Evolutionary conservation across 2,113 vertebrate genomes (phyloP).

Genomic region (Tiliqua scincoides): DNA sequence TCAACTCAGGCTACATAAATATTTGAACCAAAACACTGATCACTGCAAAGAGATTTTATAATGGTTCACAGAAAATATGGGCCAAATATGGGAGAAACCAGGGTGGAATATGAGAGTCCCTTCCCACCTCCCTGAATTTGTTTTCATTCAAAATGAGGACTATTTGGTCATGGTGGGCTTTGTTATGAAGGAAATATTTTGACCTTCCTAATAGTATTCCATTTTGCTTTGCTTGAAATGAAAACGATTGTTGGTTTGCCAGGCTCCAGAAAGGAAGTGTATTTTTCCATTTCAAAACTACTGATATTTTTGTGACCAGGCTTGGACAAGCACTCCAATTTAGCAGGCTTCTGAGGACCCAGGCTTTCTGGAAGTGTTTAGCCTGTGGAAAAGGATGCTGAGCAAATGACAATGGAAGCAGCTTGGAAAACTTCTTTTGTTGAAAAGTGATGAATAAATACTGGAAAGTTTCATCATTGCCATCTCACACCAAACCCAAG

Average conservation of each 20-base stretch:
- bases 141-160: constrained; percentile 48
- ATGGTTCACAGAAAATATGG: constrained; percentile 56
- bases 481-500: no score
- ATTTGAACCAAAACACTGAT: background rate
- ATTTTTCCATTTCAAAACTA: background rate
- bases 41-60: constrained; percentile 47
- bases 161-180: background rate
- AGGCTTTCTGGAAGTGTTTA: background rate
- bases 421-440: no score
- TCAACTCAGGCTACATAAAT: constrained; percentile 33
- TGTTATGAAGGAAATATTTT: background rate
- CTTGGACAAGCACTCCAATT: background rate
- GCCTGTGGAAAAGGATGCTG: no score
- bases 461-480: no score
- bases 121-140: constrained; percentile 53
- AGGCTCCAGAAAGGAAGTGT: background rate
- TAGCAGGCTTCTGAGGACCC: background rate
- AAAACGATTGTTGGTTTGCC: background rate
- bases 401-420: no score
- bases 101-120: constrained; percentile 50
- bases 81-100: constrained; percentile 52
- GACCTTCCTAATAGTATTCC: background rate
- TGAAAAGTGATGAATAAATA: no score
- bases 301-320: background rate
- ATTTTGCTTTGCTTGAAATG: background rate